These are phyloP conservation scores for Atherinomorus stipes DNA, from an alignment of 2,113 vertebrate genomes.

Conservation along the genomic window DNA sequence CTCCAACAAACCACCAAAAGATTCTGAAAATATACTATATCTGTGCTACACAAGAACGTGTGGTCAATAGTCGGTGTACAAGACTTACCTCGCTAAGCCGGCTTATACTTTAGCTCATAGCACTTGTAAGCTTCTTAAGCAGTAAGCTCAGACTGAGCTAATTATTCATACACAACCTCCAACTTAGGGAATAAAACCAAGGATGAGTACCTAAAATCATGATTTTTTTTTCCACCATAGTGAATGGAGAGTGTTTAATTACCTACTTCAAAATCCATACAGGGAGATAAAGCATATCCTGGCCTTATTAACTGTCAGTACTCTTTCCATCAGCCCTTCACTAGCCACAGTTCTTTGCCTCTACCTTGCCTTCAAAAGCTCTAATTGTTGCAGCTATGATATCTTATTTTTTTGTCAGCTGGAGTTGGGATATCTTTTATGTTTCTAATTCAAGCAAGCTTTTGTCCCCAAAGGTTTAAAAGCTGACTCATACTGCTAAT, in stretches of 20 bases:
- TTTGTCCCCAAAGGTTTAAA: conserved; percentile 42
- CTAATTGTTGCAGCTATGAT: conserved; percentile 40
- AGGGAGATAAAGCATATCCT: background rate
- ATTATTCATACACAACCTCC: conserved; percentile 73
- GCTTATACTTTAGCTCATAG: conserved; percentile 78
- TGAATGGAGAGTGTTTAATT: conserved; percentile 50
- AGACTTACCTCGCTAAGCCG: conserved; percentile 74
- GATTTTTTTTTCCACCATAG: conserved; percentile 27
- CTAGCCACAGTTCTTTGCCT: conserved; percentile 25
- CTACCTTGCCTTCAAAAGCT: conserved; percentile 6
- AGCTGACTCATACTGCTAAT: conserved; percentile 55
- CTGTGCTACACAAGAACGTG: conserved; percentile 51
- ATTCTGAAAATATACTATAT: conserved; percentile 39
- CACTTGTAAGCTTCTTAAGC: conserved; percentile 79
- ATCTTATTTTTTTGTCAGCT: conserved; percentile 57
- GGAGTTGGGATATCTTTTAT: conserved; percentile 44
- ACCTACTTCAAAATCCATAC: conserved; percentile 5
- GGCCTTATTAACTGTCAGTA: background rate
- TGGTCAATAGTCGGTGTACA: conserved; percentile 74
- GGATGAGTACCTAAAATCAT: conserved; percentile 39
- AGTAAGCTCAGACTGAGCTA: conserved; percentile 78
- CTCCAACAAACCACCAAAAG: conserved; percentile 27
- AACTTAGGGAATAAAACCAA: conserved; percentile 58
- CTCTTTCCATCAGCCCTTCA: conserved; percentile 19
- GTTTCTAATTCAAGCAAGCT: conserved; percentile 41